Base-by-base conservation (phyloP, 2,888 invertebrate species). In the Euspilapteryx auroguttella region DNA sequence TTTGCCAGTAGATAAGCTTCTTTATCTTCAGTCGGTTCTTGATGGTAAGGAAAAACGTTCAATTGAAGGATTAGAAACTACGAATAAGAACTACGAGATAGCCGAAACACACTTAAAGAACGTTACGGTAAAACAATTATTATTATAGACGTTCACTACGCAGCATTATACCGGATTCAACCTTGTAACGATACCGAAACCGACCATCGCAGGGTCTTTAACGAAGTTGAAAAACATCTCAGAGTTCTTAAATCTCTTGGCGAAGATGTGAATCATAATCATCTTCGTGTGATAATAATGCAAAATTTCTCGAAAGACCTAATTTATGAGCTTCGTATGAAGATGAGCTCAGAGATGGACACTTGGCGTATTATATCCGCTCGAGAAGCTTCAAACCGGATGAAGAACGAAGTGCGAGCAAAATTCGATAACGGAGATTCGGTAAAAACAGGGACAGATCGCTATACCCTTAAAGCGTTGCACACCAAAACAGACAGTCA, bases 1-100 rank as follows among this genome's bases (percentile, higher is more conserved):
- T 3, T 25, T n/a, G 3, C 33, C 40, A 22, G 41, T 42, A 1
- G 39, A 42, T 21, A 42, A 44, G 17, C 24, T 42, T 9, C 14
- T 37, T 5, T 40, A 41, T n/a, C 28, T 44, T 10, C 24, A 37
- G 10, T 32, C 40, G 2, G 24, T 23, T 5, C 27, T 42, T 2
- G 29, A 32, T 14, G 42, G 34, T 3, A 25, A 34, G 2, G 40
- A 38, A 2, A 34, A 32, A 12, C 17, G 30, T 12, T 28, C 31
- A 1, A 29, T 40, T 4, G 32, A 34, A n/a, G 38, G 40, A 0
- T 24, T 39, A 15, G 35, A 36, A n/a, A 37, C 31, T 2, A 41
- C 39, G 1, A 37, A 39, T 4, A 29, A 27, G 29, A 38, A 33
- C 28, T 39, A 36, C 11, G 10, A 9, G 6, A 37, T 38, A 15